A percentile compares a stretch with the other conserved stretches of the same genome.
Evolutionary conservation across 2,113 vertebrate species (phyloP).

Genomic region (Guaruba guarouba): DNA sequence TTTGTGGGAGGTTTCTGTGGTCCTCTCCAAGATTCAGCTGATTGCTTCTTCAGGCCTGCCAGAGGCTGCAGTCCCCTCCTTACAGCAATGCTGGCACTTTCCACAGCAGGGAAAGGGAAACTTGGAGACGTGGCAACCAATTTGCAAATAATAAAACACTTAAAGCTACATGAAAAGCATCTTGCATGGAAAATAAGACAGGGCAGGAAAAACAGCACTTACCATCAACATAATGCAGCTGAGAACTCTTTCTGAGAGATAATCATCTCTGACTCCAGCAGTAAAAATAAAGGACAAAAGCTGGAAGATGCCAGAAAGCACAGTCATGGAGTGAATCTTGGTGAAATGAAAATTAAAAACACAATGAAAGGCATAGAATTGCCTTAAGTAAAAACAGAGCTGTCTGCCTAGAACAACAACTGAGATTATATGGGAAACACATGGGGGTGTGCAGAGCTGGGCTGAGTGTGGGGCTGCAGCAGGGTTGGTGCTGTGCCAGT

Average conservation of each 20-base stretch:
- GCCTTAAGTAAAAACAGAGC: slow-evolving; percentile 27
- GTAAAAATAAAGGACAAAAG: slow-evolving; percentile 46
- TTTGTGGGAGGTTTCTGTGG: not conserved
- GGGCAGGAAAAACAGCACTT: slow-evolving; percentile 31
- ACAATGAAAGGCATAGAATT: slow-evolving; percentile 7
- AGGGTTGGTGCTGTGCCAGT: rapidly evolving
- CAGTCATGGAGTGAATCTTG: not conserved
- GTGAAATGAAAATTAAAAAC: slow-evolving; percentile 40
- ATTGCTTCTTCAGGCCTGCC: not conserved
- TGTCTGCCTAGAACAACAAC: not conserved
- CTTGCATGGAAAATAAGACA: slow-evolving; percentile 48
- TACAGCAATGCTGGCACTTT: not conserved
- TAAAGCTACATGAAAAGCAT: not conserved
- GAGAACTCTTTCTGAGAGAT: slow-evolving; percentile 36
- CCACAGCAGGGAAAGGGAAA: not conserved
- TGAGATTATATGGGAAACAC: not conserved
- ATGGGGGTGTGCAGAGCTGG: not conserved
- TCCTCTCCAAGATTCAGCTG: not conserved
- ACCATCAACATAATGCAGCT: slow-evolving; percentile 8
- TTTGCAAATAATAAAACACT: slow-evolving; percentile 24
- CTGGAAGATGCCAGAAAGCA: slow-evolving; percentile 26
- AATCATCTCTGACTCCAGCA: slow-evolving; percentile 43
- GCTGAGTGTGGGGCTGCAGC: not conserved
- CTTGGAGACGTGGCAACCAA: not conserved
- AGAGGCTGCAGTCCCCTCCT: not conserved